These are phyloP conservation scores for Bergia sp. DNA, from an alignment of 92 coral and sea anemone genomes.

Conservation along the genomic window DNA sequence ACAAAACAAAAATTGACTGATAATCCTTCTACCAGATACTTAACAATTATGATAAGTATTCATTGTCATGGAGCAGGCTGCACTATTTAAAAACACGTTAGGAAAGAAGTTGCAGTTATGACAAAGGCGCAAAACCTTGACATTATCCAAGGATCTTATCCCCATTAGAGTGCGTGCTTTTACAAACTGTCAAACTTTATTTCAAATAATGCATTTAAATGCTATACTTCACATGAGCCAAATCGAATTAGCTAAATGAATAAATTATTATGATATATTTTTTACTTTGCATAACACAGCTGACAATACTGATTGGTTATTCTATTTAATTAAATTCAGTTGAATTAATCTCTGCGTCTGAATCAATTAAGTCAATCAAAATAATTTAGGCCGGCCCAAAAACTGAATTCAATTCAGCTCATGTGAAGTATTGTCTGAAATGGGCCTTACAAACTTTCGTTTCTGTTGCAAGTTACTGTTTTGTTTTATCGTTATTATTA, in stretches of 20 bases:
- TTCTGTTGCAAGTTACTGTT: neutral
- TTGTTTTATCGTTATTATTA: neutral
- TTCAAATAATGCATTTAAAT: too few species aligned
- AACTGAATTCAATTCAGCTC: slow-evolving; percentile 12
- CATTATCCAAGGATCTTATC: too few species aligned
- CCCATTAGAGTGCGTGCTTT: too few species aligned
- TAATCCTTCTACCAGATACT: slow-evolving; percentile 13
- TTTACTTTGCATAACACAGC: too few species aligned
- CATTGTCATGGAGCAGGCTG: neutral
- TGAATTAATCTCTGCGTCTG: neutral
- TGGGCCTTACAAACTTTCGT: slow-evolving; percentile 14
- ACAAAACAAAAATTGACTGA: slow-evolving; percentile 28
- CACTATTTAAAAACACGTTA: neutral
- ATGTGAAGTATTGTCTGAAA: slow-evolving; percentile 9
- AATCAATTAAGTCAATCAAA: neutral
- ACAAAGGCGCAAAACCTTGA: too few species aligned
- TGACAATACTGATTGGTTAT: too few species aligned
- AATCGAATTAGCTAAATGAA: too few species aligned
- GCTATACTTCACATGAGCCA: too few species aligned
- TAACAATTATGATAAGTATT: neutral
- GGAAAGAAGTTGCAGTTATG: too few species aligned
- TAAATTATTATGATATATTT: too few species aligned
- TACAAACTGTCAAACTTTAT: too few species aligned
- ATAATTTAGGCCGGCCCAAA: slow-evolving; percentile 5
- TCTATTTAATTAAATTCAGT: too few species aligned